Evolutionary conservation across 2,888 invertebrate species (phyloP), one percentile per base, ranked within the genome.

Genomic region (Plagodis dolabraria): DNA sequence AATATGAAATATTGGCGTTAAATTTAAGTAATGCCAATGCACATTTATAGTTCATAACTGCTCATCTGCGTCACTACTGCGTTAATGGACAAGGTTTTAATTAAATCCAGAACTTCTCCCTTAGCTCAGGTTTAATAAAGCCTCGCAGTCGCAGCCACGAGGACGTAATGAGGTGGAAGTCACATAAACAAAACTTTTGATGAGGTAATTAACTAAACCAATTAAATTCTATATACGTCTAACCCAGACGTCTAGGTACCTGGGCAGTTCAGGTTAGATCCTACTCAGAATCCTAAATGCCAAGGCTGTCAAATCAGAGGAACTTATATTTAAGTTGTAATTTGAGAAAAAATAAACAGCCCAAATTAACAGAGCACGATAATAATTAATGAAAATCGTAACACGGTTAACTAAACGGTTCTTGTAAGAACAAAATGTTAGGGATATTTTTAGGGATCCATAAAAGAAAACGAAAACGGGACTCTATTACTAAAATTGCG

Each of bases 241-340:
- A n/a, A 36, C 9, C 9, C 53, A 51, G 38, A 34, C 51, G 6
- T 57, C 52, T 63, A 63, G 53, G 53, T 63, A 56, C 46, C 33
- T 50, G 35, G 12, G 43, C 33, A 40, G 46, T 5, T 10, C 5
- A 42, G 47, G 46, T 59, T 51, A 54, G 59, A 48, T 57, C 57
- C 48, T 64, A 64, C 60, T 46, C 7, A 54, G 60, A 60, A 60
- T 33, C 34, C 42, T 33, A 60, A 60, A 60, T 60, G 60, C 64
- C 60, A 64, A 64, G 60, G 53, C 35, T 53, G 22, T 9, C 46
- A 35, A 34, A 47, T 56, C 57, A 60, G 57, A 57, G 8, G 43
- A 33, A 49, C 53, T 59, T 59, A 47, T 44, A 34, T 12, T 43
- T 12, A 48, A 36, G 47, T 45, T 57, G 56, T 57, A 54, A 60